phyloP scores from a whole-genome alignment of 1,140 invertebrate genomes.

The Oscheius sp. region DNA sequence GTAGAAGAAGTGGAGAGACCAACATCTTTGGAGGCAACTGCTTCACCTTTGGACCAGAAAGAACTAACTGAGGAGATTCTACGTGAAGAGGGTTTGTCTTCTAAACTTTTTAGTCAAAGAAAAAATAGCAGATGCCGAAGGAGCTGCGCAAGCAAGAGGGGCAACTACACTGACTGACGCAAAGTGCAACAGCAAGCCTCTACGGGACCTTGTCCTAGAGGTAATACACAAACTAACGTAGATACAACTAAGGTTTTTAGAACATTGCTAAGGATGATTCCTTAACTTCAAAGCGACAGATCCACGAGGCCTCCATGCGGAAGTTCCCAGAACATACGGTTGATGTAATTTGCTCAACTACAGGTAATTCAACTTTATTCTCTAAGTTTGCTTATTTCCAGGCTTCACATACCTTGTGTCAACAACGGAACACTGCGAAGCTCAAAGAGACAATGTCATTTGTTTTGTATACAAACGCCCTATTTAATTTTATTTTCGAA shows the following conservation, averaged over 20 bases:
- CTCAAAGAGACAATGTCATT: constrained; percentile 40
- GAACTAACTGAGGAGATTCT: constrained; percentile 17
- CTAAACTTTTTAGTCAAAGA: neutral
- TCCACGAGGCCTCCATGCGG: constrained; percentile 29
- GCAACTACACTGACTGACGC: constrained; percentile 30
- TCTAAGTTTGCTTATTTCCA: neutral
- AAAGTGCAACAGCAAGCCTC: constrained; percentile 35
- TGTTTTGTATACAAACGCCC: constrained; percentile 41
- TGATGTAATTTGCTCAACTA: constrained; percentile 41
- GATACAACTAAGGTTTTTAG: constrained; percentile 19
- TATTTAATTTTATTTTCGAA: constrained; percentile 37
- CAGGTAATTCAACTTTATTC: too few relatives aligned
- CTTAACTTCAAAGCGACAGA: constrained; percentile 31
- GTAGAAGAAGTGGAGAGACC: neutral
- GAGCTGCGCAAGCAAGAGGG: constrained; percentile 19
- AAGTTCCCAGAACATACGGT: constrained; percentile 25
- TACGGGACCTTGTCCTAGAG: constrained; percentile 24
- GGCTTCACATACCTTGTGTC: constrained; percentile 44
- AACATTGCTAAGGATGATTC: constrained; percentile 35
- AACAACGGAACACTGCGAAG: constrained; percentile 42
- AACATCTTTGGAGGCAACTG: constrained; percentile 8
- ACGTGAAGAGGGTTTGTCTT: neutral
- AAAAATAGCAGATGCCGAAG: neutral
- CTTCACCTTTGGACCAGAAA: constrained; percentile 3
- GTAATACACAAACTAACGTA: neutral